phyloP scores from a whole-genome alignment of 2,113 vertebrate species.

The Chaetodon auriga region DNA sequence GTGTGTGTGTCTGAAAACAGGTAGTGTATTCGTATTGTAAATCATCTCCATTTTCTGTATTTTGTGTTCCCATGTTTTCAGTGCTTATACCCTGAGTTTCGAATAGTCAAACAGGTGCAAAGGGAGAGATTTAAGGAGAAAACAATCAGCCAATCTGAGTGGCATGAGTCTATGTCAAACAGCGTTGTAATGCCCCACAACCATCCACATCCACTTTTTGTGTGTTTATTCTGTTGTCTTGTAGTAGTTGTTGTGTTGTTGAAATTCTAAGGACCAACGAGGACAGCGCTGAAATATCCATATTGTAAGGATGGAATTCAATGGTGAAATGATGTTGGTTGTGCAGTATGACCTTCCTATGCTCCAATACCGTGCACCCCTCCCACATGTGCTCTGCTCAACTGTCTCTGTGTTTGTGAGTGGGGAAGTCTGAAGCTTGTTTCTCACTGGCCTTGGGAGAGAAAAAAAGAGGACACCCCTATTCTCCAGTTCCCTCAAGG shows the following conservation, averaged over 20 bases:
- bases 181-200: conserved; percentile 55
- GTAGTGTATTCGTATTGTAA: conserved; percentile 71
- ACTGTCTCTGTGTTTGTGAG: conserved; percentile 71
- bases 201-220: conserved; percentile 64
- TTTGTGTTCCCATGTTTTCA: conserved; percentile 65
- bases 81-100: conserved; percentile 50
- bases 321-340: conserved; percentile 67
- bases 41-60: conserved; percentile 64
- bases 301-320: conserved; percentile 45
- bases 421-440: conserved; percentile 56
- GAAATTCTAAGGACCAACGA: conserved; percentile 69
- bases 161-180: conserved; percentile 46
- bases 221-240: conserved; percentile 80
- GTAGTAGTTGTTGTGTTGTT: conserved; percentile 81
- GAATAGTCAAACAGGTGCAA: conserved; percentile 59
- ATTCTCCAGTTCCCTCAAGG: conserved; percentile 65
- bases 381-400: conserved; percentile 64
- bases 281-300: conserved; percentile 53
- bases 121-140: conserved; percentile 55
- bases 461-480: conserved; percentile 63
- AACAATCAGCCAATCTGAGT: conserved; percentile 71
- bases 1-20: conserved; percentile 70
- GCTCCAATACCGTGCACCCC: conserved; percentile 54
- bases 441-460: conserved; percentile 67
- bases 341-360: conserved; percentile 71